Conservation (phyloP, 2,797 vertebrate species). For the Acipenser oxyrinchus region DNA sequence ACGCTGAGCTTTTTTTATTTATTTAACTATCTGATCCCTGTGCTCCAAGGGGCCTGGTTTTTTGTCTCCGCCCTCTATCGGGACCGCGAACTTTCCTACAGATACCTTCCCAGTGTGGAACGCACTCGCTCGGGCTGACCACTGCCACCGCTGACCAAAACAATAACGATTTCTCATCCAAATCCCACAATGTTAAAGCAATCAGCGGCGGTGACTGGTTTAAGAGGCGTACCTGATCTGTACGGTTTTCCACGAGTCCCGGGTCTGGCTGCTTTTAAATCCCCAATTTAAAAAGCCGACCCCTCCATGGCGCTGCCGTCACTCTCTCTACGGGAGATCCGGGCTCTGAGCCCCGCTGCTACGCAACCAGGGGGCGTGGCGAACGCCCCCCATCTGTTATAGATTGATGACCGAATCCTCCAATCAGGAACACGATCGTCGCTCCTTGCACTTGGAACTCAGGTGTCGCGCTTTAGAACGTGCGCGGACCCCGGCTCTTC, state of each 20-base stretch:
- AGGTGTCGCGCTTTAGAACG: too few species aligned
- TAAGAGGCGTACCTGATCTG: not conserved
- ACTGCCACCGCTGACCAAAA: too few species aligned
- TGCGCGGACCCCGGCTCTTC: too few species aligned
- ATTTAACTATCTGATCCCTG: not conserved
- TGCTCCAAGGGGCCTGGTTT: not conserved
- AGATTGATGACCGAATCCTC: slow-evolving; percentile 5
- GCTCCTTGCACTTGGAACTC: too few species aligned
- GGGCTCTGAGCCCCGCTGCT: slow-evolving; percentile 24
- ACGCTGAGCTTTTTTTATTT: too few species aligned
- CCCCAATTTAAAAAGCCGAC: not conserved
- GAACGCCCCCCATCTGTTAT: not conserved
- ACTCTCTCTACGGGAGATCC: slow-evolving; percentile 24
- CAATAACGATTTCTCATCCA: too few species aligned
- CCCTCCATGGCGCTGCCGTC: slow-evolving; percentile 8
- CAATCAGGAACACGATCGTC: not conserved
- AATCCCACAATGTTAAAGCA: too few species aligned
- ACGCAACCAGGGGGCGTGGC: slow-evolving; percentile 20
- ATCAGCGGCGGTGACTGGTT: too few species aligned
- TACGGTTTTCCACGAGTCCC: not conserved
- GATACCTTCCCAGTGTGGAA: too few species aligned
- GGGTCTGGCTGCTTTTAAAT: not conserved
- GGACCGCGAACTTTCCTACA: slow-evolving; percentile 6
- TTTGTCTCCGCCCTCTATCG: not conserved
- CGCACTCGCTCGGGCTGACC: too few species aligned